phyloP scores from a whole-genome alignment of 2,797 vertebrate species.

The Crossoptilon crossoptilon region DNA sequence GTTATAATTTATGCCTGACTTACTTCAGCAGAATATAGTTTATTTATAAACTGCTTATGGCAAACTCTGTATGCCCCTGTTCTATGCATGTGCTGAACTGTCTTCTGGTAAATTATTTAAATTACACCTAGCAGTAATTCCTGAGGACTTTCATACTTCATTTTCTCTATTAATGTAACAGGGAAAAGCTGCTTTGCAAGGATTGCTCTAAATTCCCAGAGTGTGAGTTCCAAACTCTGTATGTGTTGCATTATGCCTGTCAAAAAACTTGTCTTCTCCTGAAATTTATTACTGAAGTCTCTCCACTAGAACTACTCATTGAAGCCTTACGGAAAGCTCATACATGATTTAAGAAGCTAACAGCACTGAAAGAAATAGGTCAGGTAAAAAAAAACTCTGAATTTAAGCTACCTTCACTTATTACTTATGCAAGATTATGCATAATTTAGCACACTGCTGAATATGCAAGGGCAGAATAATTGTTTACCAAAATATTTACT shows the following conservation, averaged over 20 bases:
- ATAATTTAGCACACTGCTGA: slow-evolving; percentile 90
- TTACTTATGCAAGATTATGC: slow-evolving; percentile 91
- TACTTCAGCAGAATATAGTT: slow-evolving; percentile 86
- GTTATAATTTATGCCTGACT: slow-evolving; percentile 86
- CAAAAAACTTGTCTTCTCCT: slow-evolving; percentile 87
- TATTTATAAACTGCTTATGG: slow-evolving; percentile 89
- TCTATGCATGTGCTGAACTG: slow-evolving; percentile 84
- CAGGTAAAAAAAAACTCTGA: slow-evolving; percentile 84
- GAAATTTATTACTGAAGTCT: slow-evolving; percentile 88
- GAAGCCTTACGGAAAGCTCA: slow-evolving; percentile 88
- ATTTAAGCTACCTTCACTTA: slow-evolving; percentile 89
- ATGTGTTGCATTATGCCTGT: slow-evolving; percentile 85
- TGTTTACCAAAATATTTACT: slow-evolving; percentile 91
- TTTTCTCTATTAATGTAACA: slow-evolving; percentile 88
- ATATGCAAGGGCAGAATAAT: slow-evolving; percentile 88
- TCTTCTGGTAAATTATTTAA: slow-evolving; percentile 89
- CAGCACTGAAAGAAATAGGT: slow-evolving; percentile 90
- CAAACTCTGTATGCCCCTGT: slow-evolving; percentile 85
- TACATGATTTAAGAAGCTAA: slow-evolving; percentile 90
- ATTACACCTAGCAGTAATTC: slow-evolving; percentile 87
- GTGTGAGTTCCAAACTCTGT: slow-evolving; percentile 85
- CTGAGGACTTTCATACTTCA: slow-evolving; percentile 86
- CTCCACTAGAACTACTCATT: slow-evolving; percentile 86
- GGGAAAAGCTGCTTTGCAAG: slow-evolving; percentile 85
- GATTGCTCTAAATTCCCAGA: slow-evolving; percentile 88